These are phyloP conservation scores for Acyrthosiphon pisum DNA, from an alignment of 1,140 invertebrate species.

Conservation along the genomic window DNA sequence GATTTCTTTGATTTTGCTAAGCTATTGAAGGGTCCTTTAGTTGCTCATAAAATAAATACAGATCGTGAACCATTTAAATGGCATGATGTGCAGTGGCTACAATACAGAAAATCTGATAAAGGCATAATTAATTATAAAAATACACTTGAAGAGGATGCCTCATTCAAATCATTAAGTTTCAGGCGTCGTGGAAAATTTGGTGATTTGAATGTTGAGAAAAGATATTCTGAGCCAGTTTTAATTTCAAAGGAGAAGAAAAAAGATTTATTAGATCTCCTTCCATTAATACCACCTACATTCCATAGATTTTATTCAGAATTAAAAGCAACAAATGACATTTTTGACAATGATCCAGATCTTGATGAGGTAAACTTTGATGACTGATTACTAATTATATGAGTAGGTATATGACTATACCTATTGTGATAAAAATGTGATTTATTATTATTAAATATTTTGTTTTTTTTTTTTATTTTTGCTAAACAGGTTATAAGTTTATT, in stretches of 20 bases:
- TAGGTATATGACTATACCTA: neutral
- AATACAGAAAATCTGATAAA: conserved; percentile 16
- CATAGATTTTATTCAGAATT: neutral
- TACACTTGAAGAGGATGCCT: neutral
- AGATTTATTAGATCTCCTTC: neutral
- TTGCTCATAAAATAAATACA: neutral
- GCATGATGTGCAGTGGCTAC: neutral
- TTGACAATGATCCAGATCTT: neutral
- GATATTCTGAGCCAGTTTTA: neutral
- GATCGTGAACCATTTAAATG: neutral
- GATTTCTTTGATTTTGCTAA: conserved; percentile 12
- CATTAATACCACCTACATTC: neutral
- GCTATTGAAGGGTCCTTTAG: neutral
- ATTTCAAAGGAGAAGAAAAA: neutral
- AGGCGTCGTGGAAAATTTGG: neutral
- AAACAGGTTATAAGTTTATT: conserved; percentile 6
- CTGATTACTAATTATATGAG: neutral
- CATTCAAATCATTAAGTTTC: neutral
- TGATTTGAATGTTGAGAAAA: neutral
- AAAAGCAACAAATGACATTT: neutral
- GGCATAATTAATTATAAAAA: neutral
- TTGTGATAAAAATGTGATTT: neutral
- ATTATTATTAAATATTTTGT: neutral
- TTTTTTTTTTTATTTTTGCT: neutral
- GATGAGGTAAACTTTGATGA: neutral